Evolutionary conservation across 2,113 vertebrate species (phyloP).

Genomic region (Salvelinus sp.): DNA sequence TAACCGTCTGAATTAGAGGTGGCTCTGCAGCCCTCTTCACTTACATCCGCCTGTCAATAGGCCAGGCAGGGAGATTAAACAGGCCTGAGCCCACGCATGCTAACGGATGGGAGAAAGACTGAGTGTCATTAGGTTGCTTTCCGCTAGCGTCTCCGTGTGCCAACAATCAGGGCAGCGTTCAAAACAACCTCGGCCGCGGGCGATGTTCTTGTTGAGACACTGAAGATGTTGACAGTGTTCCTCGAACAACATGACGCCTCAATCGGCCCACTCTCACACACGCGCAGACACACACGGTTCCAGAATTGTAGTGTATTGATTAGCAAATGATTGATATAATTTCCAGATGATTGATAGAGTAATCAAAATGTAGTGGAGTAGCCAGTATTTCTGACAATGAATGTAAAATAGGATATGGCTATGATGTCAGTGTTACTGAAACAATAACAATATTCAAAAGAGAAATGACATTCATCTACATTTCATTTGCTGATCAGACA

Average conservation of each 20-base stretch:
- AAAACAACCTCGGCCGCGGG: neutral
- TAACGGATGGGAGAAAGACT: conserved; percentile 16
- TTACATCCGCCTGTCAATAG: conserved; percentile 33
- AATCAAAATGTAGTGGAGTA: no score
- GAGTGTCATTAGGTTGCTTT: conserved; percentile 32
- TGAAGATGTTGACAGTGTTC: conserved; percentile 20
- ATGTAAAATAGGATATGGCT: no score
- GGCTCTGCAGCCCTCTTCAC: conserved; percentile 21
- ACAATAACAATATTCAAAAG: no score
- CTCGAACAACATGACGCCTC: neutral
- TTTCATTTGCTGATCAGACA: no score
- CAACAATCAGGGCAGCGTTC: neutral
- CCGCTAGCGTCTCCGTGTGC: neutral
- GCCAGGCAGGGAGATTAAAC: conserved; percentile 46
- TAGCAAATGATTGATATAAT: no score
- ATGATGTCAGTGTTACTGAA: no score
- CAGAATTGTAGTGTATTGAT: no score
- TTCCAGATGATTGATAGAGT: no score
- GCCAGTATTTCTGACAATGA: no score
- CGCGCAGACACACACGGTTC: neutral
- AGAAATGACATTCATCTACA: no score
- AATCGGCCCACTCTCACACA: conserved; percentile 1
- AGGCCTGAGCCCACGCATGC: conserved; percentile 30
- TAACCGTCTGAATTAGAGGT: conserved; percentile 53
- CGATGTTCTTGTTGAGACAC: neutral